Evolutionary conservation across 1,140 invertebrate genomes (phyloP).

Genomic region (Campoletis sonorensis): DNA sequence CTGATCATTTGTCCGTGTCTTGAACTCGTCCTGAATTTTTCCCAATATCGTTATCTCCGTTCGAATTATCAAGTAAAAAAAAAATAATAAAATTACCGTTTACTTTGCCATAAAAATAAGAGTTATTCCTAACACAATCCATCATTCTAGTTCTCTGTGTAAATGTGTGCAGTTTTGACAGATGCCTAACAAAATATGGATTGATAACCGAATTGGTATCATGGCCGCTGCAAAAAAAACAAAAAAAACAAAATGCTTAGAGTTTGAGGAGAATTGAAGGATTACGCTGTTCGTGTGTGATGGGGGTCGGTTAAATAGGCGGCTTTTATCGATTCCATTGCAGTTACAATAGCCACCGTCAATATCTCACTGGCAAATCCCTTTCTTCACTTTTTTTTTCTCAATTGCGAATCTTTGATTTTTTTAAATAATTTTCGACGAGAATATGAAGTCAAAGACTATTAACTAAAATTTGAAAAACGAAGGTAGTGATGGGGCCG

Average conservation of each 20-base stretch:
- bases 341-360: slow-evolving; percentile 58
- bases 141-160: too few species aligned
- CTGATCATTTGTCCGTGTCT: too few species aligned
- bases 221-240: not conserved
- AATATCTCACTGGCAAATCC: slow-evolving; percentile 28
- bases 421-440: not conserved
- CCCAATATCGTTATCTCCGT: too few species aligned
- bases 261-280: slow-evolving; percentile 1
- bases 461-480: not conserved
- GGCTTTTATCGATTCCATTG: slow-evolving; percentile 62
- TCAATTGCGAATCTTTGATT: not conserved
- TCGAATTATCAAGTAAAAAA: too few species aligned
- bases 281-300: slow-evolving; percentile 27
- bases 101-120: too few species aligned
- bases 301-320: slow-evolving; percentile 40
- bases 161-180: too few species aligned
- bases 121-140: too few species aligned
- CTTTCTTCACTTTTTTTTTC: slow-evolving; percentile 2
- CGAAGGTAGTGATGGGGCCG: not conserved
- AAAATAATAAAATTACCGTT: too few species aligned
- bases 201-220: too few species aligned
- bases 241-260: slow-evolving; percentile 8
- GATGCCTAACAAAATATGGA: too few species aligned
- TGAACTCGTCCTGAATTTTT: too few species aligned
- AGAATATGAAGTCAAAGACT: not conserved